phyloP scores from a whole-genome alignment of 2,888 invertebrate species.

The Aspidiotus destructor region DNA sequence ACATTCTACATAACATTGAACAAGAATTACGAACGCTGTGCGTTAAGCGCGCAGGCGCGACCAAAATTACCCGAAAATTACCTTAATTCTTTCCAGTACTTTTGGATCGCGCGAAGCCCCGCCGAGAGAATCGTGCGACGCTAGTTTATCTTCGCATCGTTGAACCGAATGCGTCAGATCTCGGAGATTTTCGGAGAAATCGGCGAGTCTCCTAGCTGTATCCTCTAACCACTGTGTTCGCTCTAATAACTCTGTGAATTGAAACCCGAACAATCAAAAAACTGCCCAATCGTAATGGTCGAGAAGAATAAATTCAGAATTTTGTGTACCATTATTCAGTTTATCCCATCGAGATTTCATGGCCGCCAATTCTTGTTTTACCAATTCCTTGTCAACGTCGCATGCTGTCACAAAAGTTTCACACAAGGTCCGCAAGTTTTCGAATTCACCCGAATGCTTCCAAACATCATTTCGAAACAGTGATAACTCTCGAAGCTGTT shows the following conservation, averaged over 20 bases:
- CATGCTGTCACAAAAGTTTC: conserved; percentile 80
- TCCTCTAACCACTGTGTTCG: conserved; percentile 73
- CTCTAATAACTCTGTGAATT: conserved; percentile 53
- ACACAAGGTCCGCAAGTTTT: conserved; percentile 73
- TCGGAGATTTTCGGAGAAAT: conserved; percentile 73
- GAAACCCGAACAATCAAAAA: conserved; percentile 22
- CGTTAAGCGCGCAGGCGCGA: not conserved
- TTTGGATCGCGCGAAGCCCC: conserved; percentile 71
- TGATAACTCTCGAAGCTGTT: conserved; percentile 77
- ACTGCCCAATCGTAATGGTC: too few species aligned
- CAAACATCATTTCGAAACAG: conserved; percentile 85
- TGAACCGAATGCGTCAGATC: conserved; percentile 76
- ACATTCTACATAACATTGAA: conserved; percentile 44
- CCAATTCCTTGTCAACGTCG: conserved; percentile 82
- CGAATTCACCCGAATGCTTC: conserved; percentile 88
- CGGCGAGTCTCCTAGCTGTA: conserved; percentile 67
- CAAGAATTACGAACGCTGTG: too few species aligned
- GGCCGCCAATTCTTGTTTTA: conserved; percentile 67
- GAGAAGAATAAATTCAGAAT: too few species aligned
- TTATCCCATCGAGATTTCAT: conserved; percentile 85
- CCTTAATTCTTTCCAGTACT: conserved; percentile 72
- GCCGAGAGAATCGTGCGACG: conserved; percentile 61
- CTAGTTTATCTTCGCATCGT: conserved; percentile 77
- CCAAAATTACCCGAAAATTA: conserved; percentile 36
- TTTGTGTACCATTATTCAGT: conserved; percentile 61